Base-by-base conservation (phyloP, 1,140 invertebrate species). In the Plodia interpunctella region DNA sequence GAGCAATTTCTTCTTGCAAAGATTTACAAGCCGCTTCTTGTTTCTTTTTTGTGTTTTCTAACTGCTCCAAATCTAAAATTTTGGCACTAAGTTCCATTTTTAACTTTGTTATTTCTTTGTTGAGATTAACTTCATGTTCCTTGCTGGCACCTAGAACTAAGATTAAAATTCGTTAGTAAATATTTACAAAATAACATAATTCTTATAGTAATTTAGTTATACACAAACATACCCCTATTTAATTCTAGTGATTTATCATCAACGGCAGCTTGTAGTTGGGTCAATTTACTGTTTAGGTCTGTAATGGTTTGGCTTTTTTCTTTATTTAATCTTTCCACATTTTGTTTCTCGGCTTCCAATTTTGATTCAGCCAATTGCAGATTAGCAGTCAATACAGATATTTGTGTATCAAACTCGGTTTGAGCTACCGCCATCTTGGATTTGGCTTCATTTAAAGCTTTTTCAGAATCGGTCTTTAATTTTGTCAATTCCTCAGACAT, bases 31-130 rank as follows among this genome's bases (percentile, higher is more conserved):
- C 76, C 4, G 76, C 60, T 71, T 92, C 90, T 55, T 92, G 78
- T 68, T 91, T 88, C 60, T 79, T 89, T 56, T 92, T 90, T 11
- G 86, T 73, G 30, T 89, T 88, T 66, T 84, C 72, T 50, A 82
- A 56, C 62, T 85, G 88, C 78, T 92, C 91, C 55, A 88, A 72
- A 74, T 92, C 91, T 62, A 90, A 72, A 35, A 88, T 73, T 85
- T 91, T 91, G 52, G 88, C 82, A 73, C 91, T 92, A 9, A 92
- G 64, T 74, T 92, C 90, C 90, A 91, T 92, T 86, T 91, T 91
- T 13, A 91, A 67, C 78, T 90, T 91, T 10, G 91, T 90, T 49
- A 91, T 79, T 78, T 92, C 91, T 78, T 92, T 92, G 60, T 90
- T 89, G 21, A 90, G 73, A 65, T 75, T 83, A 11, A 88, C 76